A percentile compares a stretch with the other conserved stretches of the same genome.
Evolutionary conservation across 1,140 invertebrate species (phyloP).

Genomic region (Conus betulinus): DNA sequence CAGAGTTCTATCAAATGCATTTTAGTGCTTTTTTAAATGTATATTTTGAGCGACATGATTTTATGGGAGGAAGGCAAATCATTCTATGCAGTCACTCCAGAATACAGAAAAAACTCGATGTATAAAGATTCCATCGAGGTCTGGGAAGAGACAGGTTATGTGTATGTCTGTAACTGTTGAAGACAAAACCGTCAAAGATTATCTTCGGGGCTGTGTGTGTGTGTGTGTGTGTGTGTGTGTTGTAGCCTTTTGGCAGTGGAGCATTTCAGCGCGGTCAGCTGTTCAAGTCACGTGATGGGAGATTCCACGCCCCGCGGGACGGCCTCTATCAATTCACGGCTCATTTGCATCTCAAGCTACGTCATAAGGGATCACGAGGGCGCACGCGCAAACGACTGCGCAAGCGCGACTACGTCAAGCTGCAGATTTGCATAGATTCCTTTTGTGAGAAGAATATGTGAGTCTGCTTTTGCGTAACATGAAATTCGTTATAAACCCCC

Average conservation of each 20-base stretch:
- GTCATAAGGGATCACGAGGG: constrained; percentile 44
- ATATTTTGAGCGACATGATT: too few relatives aligned
- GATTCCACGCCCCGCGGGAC: constrained; percentile 59
- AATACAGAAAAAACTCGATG: too few relatives aligned
- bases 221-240: neutral
- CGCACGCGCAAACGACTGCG: constrained; percentile 43
- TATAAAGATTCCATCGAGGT: too few relatives aligned
- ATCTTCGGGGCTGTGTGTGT: too few relatives aligned
- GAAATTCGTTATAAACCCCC: too few relatives aligned
- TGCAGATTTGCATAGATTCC: constrained; percentile 66
- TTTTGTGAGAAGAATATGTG: constrained; percentile 67
- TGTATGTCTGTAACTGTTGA: too few relatives aligned
- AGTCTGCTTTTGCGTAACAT: constrained; percentile 34
- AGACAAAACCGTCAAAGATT: too few relatives aligned
- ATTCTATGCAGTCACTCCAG: too few relatives aligned
- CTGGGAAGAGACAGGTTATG: too few relatives aligned
- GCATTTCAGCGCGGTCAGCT: constrained; percentile 62
- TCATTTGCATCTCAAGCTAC: constrained; percentile 64
- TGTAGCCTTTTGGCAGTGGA: constrained; percentile 66
- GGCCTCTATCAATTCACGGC: constrained; percentile 70
- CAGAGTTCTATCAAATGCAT: too few relatives aligned
- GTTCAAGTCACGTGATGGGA: constrained; percentile 62
- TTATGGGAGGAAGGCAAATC: too few relatives aligned
- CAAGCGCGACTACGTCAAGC: constrained; percentile 57
- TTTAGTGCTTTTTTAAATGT: too few relatives aligned